Percentiles rank a stretch among this genome's conserved stretches.
phyloP scores from a whole-genome alignment of 2,113 vertebrate species.

The Boulengeromyrus knoepffleri region DNA sequence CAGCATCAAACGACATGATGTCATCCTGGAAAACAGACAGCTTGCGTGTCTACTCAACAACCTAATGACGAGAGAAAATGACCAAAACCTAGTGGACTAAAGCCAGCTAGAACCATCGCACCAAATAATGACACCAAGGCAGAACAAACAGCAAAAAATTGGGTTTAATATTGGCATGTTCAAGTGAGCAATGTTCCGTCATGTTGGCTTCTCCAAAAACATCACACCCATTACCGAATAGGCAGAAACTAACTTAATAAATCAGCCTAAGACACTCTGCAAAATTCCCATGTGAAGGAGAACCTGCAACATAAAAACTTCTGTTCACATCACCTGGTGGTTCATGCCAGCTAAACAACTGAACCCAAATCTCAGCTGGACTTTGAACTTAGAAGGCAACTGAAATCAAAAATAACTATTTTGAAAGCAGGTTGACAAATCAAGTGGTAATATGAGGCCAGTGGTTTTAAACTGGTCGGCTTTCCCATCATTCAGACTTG shows the following conservation, averaged over 20 bases:
- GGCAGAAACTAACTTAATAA: background rate
- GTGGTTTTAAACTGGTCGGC: background rate
- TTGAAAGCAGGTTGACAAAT: background rate
- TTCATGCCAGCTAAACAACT: background rate
- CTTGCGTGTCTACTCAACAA: background rate
- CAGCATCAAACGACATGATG: slow-evolving; percentile 85
- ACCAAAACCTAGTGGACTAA: background rate
- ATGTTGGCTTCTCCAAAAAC: background rate
- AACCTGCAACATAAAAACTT: background rate
- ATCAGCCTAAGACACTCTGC: background rate
- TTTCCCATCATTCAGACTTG: background rate
- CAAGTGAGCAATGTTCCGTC: background rate
- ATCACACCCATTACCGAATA: background rate
- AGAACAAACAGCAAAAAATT: background rate
- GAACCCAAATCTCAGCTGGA: background rate
- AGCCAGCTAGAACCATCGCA: background rate
- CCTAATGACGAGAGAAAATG: background rate
- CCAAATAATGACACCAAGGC: background rate
- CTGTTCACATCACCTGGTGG: background rate
- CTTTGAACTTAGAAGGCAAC: background rate
- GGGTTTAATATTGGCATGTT: background rate
- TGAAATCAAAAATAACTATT: background rate
- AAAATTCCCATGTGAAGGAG: background rate
- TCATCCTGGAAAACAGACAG: slow-evolving; percentile 70
- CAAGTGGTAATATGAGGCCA: background rate